phyloP scores from a whole-genome alignment of 2,797 vertebrate species.

The Myoxocephalus aenaeus region DNA sequence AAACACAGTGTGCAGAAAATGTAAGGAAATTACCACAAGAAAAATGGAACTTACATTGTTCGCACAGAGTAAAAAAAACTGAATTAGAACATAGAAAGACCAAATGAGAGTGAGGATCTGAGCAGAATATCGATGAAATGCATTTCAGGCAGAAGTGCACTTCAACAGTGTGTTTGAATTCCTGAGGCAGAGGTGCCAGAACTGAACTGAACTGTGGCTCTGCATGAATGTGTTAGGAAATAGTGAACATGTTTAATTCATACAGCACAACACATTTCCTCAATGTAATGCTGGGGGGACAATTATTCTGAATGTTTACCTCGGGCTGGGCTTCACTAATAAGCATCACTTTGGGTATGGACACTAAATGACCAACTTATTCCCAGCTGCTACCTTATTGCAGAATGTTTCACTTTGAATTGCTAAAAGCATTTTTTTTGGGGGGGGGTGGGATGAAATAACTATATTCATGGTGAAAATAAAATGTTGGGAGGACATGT shows the following conservation, averaged over 20 bases:
- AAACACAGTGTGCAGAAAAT: background rate
- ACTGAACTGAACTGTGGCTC: constrained; percentile 42
- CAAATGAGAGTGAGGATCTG: constrained; percentile 28
- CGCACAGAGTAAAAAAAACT: background rate
- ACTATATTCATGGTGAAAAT: background rate
- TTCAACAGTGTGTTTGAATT: constrained; percentile 47
- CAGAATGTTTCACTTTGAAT: background rate
- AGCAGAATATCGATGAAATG: constrained; percentile 35
- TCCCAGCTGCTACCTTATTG: background rate
- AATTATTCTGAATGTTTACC: constrained; percentile 9
- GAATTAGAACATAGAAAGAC: background rate
- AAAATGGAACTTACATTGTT: background rate
- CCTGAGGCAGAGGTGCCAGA: constrained; percentile 37
- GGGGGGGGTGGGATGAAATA: background rate
- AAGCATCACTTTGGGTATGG: constrained; percentile 9
- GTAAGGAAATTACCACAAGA: background rate
- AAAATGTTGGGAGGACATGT: background rate
- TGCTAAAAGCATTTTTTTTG: background rate
- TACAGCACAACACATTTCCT: constrained; percentile 31
- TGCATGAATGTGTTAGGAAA: constrained; percentile 52
- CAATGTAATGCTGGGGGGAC: constrained; percentile 34
- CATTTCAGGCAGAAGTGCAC: constrained; percentile 20
- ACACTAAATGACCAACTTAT: constrained; percentile 7
- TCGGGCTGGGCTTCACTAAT: constrained; percentile 6
- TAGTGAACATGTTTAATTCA: constrained; percentile 69